These are phyloP conservation scores for Scolopax bukidnonensis DNA, from an alignment of 2,797 vertebrate genomes.

Conservation along the genomic window DNA sequence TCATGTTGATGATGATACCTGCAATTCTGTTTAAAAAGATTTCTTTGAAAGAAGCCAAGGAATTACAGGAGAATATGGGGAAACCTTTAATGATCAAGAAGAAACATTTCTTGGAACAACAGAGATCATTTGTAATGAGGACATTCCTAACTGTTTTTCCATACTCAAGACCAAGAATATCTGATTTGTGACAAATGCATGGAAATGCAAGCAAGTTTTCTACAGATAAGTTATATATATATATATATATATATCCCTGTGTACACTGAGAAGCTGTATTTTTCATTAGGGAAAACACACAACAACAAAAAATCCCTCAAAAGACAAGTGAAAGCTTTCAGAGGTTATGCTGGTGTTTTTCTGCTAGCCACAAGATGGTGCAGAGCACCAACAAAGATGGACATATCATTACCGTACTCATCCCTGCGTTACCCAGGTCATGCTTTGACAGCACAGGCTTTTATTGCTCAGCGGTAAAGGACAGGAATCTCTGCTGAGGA, in stretches of 20 bases:
- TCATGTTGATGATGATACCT: neutral
- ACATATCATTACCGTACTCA: neutral
- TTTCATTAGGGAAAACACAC: neutral
- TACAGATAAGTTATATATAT: neutral
- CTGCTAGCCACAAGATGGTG: slow-evolving; percentile 70
- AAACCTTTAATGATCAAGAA: neutral
- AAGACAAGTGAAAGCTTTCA: neutral
- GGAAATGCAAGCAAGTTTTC: neutral
- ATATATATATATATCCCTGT: neutral
- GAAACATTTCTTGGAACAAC: neutral
- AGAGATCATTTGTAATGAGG: neutral
- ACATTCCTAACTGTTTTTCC: neutral
- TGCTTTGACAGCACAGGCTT: neutral
- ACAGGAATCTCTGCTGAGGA: neutral
- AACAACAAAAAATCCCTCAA: neutral
- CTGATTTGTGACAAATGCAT: neutral
- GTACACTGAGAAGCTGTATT: neutral
- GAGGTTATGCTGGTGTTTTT: slow-evolving; percentile 27
- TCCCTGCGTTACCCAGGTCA: neutral
- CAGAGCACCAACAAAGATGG: slow-evolving; percentile 39
- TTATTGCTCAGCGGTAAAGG: neutral
- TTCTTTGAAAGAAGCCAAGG: neutral
- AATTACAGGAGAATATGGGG: neutral
- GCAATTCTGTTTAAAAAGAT: neutral
- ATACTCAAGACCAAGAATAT: neutral